Evolutionary conservation across 2,888 invertebrate species (phyloP), one percentile per base, ranked within the genome.

Genomic region (Amaurobius ferox): DNA sequence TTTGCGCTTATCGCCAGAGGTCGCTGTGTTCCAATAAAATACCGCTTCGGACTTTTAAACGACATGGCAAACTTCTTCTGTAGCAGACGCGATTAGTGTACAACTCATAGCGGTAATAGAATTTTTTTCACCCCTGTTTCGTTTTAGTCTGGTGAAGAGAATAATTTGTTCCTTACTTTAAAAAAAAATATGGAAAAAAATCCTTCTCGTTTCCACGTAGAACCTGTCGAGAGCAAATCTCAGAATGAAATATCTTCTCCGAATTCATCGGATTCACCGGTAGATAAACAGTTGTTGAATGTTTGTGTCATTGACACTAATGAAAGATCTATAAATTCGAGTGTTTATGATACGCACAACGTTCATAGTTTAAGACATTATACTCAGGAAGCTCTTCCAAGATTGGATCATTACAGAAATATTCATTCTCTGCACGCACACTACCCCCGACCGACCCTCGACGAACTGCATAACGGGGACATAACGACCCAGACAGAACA

Each of bases 351-450:
- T 70, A 90, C 90, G 0, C 88, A 89, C 44, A 90, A 90, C 67
- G 72, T 90, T 19, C 90, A 90, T 44, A 90, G 90, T 44, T 89
- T 91, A 39, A 89, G 90, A 9, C 89, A 90, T 40, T 90, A 91
- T 80, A 90, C 91, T 0, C 89, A 90, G 32, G 92, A 92, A 85
- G 90, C 91, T 3, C 79, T 93, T 13, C 93, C 93, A 1, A 90
- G 92, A 62, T 90, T 91, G 35, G 92, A 93, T 86, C 92, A 92
- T 89, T 93, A 93, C 88, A 90, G 92, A 7, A 92, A 92, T 88
- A 83, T 90, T 30, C 88, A 90, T 81, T 90, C 90, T 9, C 87
- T 91, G 3, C 89, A 89, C 28, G 90, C 89, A 19, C 90, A 89
- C 23, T 89, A 89, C 30, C 87, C 87, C 48, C 74, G 92, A 83